These are phyloP conservation scores for Myathropa florea DNA, from an alignment of 2,888 invertebrate genomes.

Conservation along the genomic window DNA sequence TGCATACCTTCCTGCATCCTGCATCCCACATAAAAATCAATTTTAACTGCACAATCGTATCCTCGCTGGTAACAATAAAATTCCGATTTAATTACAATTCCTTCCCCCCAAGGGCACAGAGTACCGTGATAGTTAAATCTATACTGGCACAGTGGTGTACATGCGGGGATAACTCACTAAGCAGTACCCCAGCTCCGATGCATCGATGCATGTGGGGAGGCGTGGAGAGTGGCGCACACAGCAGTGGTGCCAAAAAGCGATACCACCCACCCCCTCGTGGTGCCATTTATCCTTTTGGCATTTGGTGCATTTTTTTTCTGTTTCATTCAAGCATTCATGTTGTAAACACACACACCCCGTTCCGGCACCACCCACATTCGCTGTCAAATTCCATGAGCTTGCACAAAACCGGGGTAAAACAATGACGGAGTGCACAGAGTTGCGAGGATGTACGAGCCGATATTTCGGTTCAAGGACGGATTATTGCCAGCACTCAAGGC, in stretches of 20 bases:
- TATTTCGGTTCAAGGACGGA: not conserved
- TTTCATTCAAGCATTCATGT: not conserved
- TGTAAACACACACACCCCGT: not conserved
- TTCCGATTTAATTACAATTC: slow-evolving; percentile 26
- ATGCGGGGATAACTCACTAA: not conserved
- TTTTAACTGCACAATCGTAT: slow-evolving; percentile 18
- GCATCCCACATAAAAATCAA: not conserved
- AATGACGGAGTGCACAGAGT: not conserved
- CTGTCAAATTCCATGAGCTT: not conserved
- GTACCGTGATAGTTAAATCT: not conserved
- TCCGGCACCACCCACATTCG: not conserved
- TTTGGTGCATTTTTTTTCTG: not conserved
- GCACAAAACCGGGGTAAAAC: not conserved
- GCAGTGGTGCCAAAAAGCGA: not conserved
- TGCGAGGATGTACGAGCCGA: not conserved
- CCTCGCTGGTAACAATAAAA: not conserved
- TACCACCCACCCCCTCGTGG: not conserved
- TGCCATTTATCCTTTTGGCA: not conserved
- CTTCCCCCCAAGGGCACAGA: not conserved
- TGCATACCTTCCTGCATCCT: not conserved
- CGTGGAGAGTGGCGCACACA: not conserved
- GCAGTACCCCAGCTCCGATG: too few species aligned
- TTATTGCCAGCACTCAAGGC: not conserved
- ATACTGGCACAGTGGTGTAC: not conserved
- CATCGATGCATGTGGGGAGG: too few species aligned